Percentiles rank a stretch among this genome's conserved stretches.
These are phyloP conservation scores for Drosophila acutilabella DNA, from an alignment of 2,888 invertebrate genomes.

Conservation along the genomic window DNA sequence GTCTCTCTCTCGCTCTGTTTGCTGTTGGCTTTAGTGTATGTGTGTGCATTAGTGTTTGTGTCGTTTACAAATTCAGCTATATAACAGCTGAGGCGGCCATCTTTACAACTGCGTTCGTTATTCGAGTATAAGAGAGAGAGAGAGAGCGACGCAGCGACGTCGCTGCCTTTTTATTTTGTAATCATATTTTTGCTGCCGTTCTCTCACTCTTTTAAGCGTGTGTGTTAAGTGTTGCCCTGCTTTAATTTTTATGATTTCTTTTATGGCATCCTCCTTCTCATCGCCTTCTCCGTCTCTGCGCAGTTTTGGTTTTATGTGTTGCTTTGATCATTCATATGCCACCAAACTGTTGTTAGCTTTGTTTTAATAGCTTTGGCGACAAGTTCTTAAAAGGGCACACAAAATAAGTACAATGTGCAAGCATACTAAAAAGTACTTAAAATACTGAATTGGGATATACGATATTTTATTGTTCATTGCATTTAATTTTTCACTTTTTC, in stretches of 20 bases:
- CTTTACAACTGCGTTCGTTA: conserved; percentile 74
- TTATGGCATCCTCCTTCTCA: conserved; percentile 38
- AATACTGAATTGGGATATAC: not conserved
- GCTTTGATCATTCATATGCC: conserved; percentile 52
- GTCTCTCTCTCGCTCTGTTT: conserved; percentile 19
- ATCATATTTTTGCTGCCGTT: conserved; percentile 57
- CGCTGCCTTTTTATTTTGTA: conserved; percentile 68
- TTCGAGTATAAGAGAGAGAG: conserved; percentile 47
- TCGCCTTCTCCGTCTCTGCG: conserved; percentile 34
- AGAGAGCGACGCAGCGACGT: conserved; percentile 1
- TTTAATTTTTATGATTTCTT: conserved; percentile 74
- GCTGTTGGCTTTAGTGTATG: not conserved
- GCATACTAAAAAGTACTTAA: conserved; percentile 1
- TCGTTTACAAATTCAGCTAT: conserved; percentile 74
- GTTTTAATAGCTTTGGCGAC: conserved; percentile 37
- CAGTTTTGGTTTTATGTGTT: conserved; percentile 51
- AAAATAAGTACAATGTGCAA: conserved; percentile 3
- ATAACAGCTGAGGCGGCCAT: conserved; percentile 74
- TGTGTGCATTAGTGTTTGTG: conserved; percentile 47
- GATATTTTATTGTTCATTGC: not conserved
- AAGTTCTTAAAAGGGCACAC: conserved; percentile 29
- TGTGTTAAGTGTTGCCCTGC: conserved; percentile 66
- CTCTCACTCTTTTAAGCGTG: conserved; percentile 55
- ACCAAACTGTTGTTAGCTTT: conserved; percentile 40
- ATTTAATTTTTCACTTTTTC: not conserved